Evolutionary conservation across 2,888 invertebrate genomes (phyloP).

Genomic region (Crioceris asparagi): DNA sequence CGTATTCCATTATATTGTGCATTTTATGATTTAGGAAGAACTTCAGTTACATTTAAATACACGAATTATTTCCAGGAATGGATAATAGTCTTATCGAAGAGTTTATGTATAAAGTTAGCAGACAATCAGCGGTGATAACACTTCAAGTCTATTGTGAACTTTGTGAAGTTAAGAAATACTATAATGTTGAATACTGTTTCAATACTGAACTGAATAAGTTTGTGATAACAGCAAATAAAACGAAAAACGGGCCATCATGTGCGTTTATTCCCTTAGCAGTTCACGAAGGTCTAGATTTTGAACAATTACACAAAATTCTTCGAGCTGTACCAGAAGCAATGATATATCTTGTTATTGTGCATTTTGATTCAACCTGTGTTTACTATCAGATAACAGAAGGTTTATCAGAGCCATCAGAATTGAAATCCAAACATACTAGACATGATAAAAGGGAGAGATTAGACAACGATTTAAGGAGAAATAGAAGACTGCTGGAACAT

Average conservation of each 20-base stretch:
- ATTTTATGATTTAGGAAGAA: too few species aligned
- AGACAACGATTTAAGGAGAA: constrained; percentile 26
- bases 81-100: constrained; percentile 6
- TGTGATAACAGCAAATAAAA: constrained; percentile 37
- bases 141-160: constrained; percentile 46
- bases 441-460: constrained; percentile 26
- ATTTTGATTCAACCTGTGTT: constrained; percentile 38
- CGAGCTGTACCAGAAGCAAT: constrained; percentile 4
- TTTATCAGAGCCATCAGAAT: constrained; percentile 24
- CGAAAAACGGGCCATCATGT: constrained; percentile 28
- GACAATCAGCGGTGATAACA: constrained; percentile 35
- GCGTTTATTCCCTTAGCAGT: constrained; percentile 39
- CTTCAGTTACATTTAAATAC: too few species aligned
- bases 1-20: too few species aligned
- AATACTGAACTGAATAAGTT: constrained; percentile 33
- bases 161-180: constrained; percentile 40
- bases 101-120: constrained; percentile 7
- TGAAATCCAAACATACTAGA: constrained; percentile 21
- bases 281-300: constrained; percentile 33
- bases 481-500: constrained; percentile 26
- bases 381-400: constrained; percentile 38
- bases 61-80: too few species aligned
- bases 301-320: constrained; percentile 29
- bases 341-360: constrained; percentile 35
- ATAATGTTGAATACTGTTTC: constrained; percentile 40